Evolutionary conservation across 1,140 invertebrate genomes (phyloP), one percentile per base, ranked within the genome.

Genomic region (Drosophila cardini): DNA sequence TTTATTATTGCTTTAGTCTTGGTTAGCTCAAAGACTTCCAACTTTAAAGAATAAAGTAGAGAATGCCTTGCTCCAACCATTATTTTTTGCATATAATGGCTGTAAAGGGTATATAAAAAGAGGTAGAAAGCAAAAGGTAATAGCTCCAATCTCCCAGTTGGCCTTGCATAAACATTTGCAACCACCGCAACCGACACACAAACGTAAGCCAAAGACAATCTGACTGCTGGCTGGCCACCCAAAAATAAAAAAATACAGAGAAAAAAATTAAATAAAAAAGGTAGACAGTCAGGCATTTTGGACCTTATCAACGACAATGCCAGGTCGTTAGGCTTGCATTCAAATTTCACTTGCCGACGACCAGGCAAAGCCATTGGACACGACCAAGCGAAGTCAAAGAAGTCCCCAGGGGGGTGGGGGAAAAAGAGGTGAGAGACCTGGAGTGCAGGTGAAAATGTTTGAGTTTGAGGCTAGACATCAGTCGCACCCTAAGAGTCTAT

Each of bases 241-340:
- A 40, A 40, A 40, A 26, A 26, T 26, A 26, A 26, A 26, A 26
- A 26, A 3, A 3, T 2, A 21, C 21, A 21, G 5, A 5, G 21
- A 26, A 26, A 26, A 5, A 26, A 26, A 26, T 26, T 26, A 26
- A 26, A 26, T 26, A 64, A 69, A 70, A 86, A 71, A 71, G 65
- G 76, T 76, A 71, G 69, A 79, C 65, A 53, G 68, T 48, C 73
- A 74, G 71, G 48, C 73, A 83, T 71, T 80, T 83, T 69, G 72
- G 58, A 76, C 76, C 84, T 87, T 87, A 87, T 87, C 79, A 89
- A 87, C 84, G 72, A 83, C 84, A 83, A 83, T 83, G 84, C 76
- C 83, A 83, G 83, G 79, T 87, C 83, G 83, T 87, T 87, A 87
- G 84, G 83, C 79, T 83, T 87, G 84, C 84, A 89, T 87, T 89